Evolutionary conservation across 2,113 vertebrate species (phyloP), one percentile per base, ranked within the genome.

Genomic region (Cebus imitator): DNA sequence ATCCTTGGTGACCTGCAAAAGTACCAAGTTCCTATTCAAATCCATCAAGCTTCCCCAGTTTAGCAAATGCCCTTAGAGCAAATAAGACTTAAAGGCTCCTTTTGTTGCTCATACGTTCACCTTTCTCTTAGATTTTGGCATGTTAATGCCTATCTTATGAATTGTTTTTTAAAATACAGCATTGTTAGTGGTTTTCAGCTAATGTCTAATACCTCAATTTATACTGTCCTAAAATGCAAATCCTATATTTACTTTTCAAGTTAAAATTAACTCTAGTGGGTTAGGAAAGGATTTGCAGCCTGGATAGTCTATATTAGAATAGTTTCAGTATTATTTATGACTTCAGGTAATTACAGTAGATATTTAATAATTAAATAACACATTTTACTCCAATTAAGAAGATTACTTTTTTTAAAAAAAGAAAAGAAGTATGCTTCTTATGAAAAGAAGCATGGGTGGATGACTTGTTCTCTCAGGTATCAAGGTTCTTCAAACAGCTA

Each of bases 261-360:
- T 95, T 90, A 90, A 95, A 98, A 87, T 45, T 52, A 91, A 92
- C 40, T 86, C 72, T 72, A 58, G 37, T n/a, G 40, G 92, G 23
- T 88, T 92, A 85, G 37, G 48, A 81, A 43, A 96, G 61, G 85
- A 94, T 68, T 87, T 87, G 50, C 2, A 86, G 58, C 21, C 55
- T 52, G 1, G 40, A 37, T 0, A 89, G 64, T 64, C 61, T 84
- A 79, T 6, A 76, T 73, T 81, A 89, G 40, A 89, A 48, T 58
- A 72, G 32, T 55, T 75, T 64, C 25, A 23, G 21, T 48, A 80
- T 73, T 88, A 82, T 66, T 55, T 97, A 8, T 40, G 23, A 83
- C 35, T 25, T 90, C n/a, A 13, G 61, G 61, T 93, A 50, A 95
- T 78, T 64, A 78, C 0, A 76, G 32, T 32, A 94, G n/a, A 37